A percentile compares a stretch with the other conserved stretches of the same genome.
These are phyloP conservation scores for Corella eumyota DNA, from an alignment of 23 tunicate species.

Conservation along the genomic window DNA sequence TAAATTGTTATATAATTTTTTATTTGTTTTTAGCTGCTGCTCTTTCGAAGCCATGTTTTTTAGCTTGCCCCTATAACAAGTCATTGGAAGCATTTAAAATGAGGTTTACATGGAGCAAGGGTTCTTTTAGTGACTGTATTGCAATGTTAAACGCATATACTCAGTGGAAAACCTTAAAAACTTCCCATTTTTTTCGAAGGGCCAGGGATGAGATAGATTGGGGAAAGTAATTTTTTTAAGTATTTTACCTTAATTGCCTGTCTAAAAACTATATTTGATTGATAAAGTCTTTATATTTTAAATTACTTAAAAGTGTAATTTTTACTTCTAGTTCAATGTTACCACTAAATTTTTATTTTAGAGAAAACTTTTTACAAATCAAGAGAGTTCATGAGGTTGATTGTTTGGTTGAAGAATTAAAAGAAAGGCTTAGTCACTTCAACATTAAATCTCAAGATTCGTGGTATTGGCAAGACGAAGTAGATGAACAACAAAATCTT, in stretches of 20 bases:
- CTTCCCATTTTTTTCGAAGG: slow-evolving; percentile 23
- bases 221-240: slow-evolving; percentile 20
- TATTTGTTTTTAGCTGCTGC: slow-evolving; percentile 80
- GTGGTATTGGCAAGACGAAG: slow-evolving; percentile 24
- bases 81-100: slow-evolving; percentile 30
- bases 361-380: slow-evolving; percentile 46
- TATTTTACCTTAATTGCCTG: too few relatives aligned
- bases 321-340: too few relatives aligned
- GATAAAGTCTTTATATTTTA: too few relatives aligned
- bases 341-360: too few relatives aligned
- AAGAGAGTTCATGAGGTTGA: slow-evolving; percentile 47
- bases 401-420: slow-evolving; percentile 45
- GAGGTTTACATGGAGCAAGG: slow-evolving; percentile 54
- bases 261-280: too few relatives aligned
- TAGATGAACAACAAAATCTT: background rate
- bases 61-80: slow-evolving; percentile 55
- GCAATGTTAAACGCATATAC: slow-evolving; percentile 60
- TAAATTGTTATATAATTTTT: too few relatives aligned
- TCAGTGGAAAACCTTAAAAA: slow-evolving; percentile 29
- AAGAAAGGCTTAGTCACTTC: slow-evolving; percentile 28
- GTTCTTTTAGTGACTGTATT: slow-evolving; percentile 75
- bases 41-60: slow-evolving; percentile 53
- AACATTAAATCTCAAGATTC: slow-evolving; percentile 55
- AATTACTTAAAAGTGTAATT: too few relatives aligned
- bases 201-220: slow-evolving; percentile 36